These are phyloP conservation scores for Ormyrus nitidulus DNA, from an alignment of 2,888 invertebrate genomes.

Conservation along the genomic window DNA sequence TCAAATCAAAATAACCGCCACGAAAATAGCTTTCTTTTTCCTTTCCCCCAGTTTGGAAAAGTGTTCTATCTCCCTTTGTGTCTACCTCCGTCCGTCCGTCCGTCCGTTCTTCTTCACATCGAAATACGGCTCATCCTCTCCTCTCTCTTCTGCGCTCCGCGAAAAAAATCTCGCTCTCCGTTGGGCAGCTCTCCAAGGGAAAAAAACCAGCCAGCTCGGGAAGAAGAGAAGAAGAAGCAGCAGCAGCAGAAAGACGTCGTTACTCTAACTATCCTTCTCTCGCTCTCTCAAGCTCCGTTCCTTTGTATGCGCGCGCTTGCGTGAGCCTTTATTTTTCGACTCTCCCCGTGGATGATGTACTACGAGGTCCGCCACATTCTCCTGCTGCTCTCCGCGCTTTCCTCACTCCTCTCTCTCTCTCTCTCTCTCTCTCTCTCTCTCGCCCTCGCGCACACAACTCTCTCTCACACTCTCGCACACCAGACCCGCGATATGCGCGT, in stretches of 20 bases:
- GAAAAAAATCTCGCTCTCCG: too few species aligned
- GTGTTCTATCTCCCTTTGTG: not conserved
- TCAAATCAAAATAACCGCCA: slow-evolving; percentile 24
- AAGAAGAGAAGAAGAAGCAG: slow-evolving; percentile 14
- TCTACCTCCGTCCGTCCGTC: slow-evolving; percentile 7
- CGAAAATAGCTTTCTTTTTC: slow-evolving; percentile 26
- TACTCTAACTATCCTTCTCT: slow-evolving; percentile 6
- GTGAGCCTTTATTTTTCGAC: slow-evolving; percentile 44
- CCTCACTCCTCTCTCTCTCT: slow-evolving; percentile 10
- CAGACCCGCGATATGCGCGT: slow-evolving; percentile 4
- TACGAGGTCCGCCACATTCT: slow-evolving; percentile 1
- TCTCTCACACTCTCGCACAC: slow-evolving; percentile 20
- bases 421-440: slow-evolving; percentile 30
- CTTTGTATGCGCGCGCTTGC: slow-evolving; percentile 49
- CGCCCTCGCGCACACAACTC: slow-evolving; percentile 10
- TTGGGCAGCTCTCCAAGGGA: slow-evolving; percentile 48
- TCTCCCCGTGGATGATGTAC: slow-evolving; percentile 21
- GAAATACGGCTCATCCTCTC: slow-evolving; percentile 35
- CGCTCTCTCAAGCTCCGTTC: slow-evolving; percentile 25
- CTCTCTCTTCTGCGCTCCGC: slow-evolving; percentile 9
- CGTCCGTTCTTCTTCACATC: not conserved
- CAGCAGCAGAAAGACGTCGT: slow-evolving; percentile 26
- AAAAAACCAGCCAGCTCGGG: slow-evolving; percentile 45
- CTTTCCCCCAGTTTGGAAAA: slow-evolving; percentile 1
- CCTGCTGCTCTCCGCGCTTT: slow-evolving; percentile 16